Base-by-base conservation (phyloP, 2,888 invertebrate species). In the Dexiosoma caninum region DNA sequence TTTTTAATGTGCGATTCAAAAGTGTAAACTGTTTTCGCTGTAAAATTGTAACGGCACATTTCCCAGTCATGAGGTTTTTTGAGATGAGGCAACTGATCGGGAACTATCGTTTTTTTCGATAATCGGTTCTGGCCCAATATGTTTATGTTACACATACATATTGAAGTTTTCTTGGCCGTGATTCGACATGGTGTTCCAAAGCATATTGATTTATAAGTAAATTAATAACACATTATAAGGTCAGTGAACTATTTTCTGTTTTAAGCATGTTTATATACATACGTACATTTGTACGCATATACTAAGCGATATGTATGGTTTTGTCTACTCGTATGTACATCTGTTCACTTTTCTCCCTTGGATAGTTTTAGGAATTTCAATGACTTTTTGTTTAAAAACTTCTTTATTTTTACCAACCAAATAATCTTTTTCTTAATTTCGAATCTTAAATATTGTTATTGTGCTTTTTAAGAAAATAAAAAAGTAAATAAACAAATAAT, bases 361-460 rank as follows among this genome's bases (percentile, higher is more conserved):
- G 55, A 55, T 46, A 46, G 27, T 32, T 55, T 64, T 64, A n/a
- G 37, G 40, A 30, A 27, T 27, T n/a, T n/a, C 27, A 27, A 27
- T 27, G 27, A 5, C 27, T 62, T 53, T 57, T 1, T 19, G 9
- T 32, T 32, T 10, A 30, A 27, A 12, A 27, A 19, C 0, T 32
- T 49, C 12, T 30, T 55, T 12, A 57, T 12, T 49, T 44, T 70
- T 60, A 66, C 42, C 37, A 60, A 75, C 59, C 55, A 66, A 81
- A 72, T 76, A 72, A 76, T 80, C 76, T 76, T 46, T 76, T 72
- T 71, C 71, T 62, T 55, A 51, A 46, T 80, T 66, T 79, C 23
- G 21, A 44, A 59, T 44, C 40, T 27, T 12, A 49, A 46, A 42
- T 35, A 42, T 64, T 74, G 23, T 60, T 60, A 53, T 76, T 76